Evolutionary conservation across 2,888 invertebrate species (phyloP), one percentile per base, ranked within the genome.

Genomic region (Holacanthella duospinosa): DNA sequence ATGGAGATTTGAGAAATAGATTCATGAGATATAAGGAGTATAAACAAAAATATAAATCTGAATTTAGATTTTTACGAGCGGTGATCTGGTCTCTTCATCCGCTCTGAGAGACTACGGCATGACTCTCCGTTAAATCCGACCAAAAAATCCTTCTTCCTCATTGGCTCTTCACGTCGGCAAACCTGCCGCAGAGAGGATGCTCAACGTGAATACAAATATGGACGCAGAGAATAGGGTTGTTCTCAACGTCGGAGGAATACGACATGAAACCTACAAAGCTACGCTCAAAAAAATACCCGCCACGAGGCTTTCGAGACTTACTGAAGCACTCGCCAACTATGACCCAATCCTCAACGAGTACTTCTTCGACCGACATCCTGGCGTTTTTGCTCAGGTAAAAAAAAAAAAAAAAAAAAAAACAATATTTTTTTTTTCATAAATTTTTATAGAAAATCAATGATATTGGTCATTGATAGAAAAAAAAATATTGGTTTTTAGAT

Each of bases 321-420:
- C 93, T 67, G 97, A 99, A 80, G 95, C 95, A 55, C 83, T 97
- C 75, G 96, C 94, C 77, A 99, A 97, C 82, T 99, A 99, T 82
- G 99, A 99, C 81, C 95, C 96, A 59, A 91, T 97, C 75, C 85
- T 97, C 75, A 97, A 99, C 80, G 99, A 99, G 82, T 99, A 96
- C 83, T 99, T 99, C 85, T 99, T 99, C 81, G 97, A 95, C 80
- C 82, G 94, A 74, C 95, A 96, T 81, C 95, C 95, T 36, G 95
- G 94, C 61, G 95, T 88, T 59, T 96, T 96, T 80, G 94, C 93
- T 64, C 95, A 96, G 82, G 90, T 93, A 75, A 54, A 56, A 44
- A 36, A n/a, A n/a, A n/a, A n/a, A n/a, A n/a, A n/a, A n/a, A n/a
- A n/a, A n/a, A n/a, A n/a, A n/a, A n/a, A 36, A 26, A 21, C 26